Conservation (phyloP, 2,888 invertebrate genomes). For the Cecidostiba fungosa region DNA sequence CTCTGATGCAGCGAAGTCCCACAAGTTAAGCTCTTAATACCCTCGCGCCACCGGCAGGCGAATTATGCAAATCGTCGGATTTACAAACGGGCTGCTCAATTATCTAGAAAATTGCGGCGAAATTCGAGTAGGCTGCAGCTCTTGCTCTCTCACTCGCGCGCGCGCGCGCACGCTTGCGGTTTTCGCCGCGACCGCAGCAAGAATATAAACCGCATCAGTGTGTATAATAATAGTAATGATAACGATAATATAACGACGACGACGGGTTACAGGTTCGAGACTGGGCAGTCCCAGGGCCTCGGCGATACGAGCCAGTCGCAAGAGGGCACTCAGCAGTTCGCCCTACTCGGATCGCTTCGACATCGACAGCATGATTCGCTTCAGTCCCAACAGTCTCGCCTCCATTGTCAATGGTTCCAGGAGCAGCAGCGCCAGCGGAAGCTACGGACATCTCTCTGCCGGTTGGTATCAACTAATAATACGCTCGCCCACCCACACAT, state of each 20-base stretch:
- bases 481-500: neutral
- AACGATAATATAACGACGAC: neutral
- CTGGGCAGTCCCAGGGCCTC: constrained; percentile 85
- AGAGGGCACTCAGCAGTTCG: constrained; percentile 96
- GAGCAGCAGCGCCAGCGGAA: constrained; percentile 94
- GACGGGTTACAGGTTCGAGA: constrained; percentile 77
- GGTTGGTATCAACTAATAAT: constrained; percentile 82
- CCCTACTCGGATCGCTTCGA: constrained; percentile 97
- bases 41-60: neutral
- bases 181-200: neutral
- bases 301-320: constrained; percentile 87
- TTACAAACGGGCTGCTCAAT: constrained; percentile 12
- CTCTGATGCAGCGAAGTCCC: neutral
- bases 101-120: constrained; percentile 13
- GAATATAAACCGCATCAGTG: constrained; percentile 24
- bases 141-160: constrained; percentile 17
- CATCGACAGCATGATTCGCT: constrained; percentile 96
- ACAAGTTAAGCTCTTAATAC: constrained; percentile 37
- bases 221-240: constrained; percentile 19
- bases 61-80: constrained; percentile 22
- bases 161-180: neutral
- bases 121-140: neutral
- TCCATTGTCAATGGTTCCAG: constrained; percentile 91
- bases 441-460: constrained; percentile 97
- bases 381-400: constrained; percentile 95